A percentile compares a stretch with the other conserved stretches of the same genome.
These are phyloP conservation scores for Rotaria magnacalcarata DNA, from an alignment of 2,888 invertebrate genomes.

Conservation along the genomic window DNA sequence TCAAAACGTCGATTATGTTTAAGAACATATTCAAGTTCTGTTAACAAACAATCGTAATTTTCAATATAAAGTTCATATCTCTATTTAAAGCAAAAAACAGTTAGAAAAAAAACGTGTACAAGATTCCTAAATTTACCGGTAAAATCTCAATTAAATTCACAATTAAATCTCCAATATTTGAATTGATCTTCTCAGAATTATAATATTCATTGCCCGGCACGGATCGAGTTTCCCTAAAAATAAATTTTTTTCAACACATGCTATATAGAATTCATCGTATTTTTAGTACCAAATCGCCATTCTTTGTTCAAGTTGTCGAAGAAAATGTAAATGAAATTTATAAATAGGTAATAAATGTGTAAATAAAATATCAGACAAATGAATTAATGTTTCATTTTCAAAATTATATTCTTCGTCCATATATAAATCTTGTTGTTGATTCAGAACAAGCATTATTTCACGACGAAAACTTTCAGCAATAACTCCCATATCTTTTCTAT, in stretches of 20 bases:
- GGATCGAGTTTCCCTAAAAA: slow-evolving; percentile 63
- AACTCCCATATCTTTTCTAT: slow-evolving; percentile 86
- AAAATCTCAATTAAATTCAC: slow-evolving; percentile 25
- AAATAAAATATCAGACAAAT: not conserved
- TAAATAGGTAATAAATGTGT: slow-evolving; percentile 69
- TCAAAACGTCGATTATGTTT: slow-evolving; percentile 70
- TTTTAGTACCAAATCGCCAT: slow-evolving; percentile 66
- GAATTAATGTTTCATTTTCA: slow-evolving; percentile 16
- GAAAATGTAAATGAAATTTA: slow-evolving; percentile 74
- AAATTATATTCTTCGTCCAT: not conserved
- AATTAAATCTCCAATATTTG: slow-evolving; percentile 46
- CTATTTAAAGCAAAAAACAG: slow-evolving; percentile 49
- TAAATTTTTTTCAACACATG: slow-evolving; percentile 35
- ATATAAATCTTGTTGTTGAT: slow-evolving; percentile 1
- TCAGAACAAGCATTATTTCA: not conserved
- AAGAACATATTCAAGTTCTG: slow-evolving; percentile 73
- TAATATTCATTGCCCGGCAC: slow-evolving; percentile 63
- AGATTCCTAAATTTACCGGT: not conserved
- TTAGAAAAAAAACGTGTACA: not conserved
- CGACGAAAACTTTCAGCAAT: slow-evolving; percentile 64
- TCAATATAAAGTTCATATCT: slow-evolving; percentile 63
- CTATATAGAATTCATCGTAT: not conserved
- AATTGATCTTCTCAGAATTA: slow-evolving; percentile 70
- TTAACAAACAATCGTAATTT: slow-evolving; percentile 72
- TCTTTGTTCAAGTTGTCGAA: slow-evolving; percentile 73